Base-by-base conservation (phyloP, 2,797 vertebrate species). In the Podarcis siculus region DNA sequence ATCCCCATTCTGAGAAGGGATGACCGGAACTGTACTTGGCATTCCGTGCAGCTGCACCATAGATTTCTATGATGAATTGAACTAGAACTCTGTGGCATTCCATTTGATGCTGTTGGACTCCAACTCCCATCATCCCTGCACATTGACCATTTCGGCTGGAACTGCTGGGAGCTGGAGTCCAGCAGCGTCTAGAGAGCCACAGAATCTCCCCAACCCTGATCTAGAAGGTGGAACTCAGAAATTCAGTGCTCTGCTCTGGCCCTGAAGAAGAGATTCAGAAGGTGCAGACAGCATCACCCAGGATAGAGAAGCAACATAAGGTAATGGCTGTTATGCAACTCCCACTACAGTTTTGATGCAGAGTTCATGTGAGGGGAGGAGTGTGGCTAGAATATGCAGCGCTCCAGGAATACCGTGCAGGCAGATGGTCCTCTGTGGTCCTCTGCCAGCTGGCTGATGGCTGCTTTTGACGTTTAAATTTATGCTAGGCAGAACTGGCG, bases 401-500 rank as follows among this genome's bases (percentile, higher is more conserved):
- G n/a, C 79, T 89, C 45, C 45, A 71, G 72, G 79, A 82, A 42
- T 77, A 39, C 73, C 3, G 5, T 19, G 25, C 32, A 66, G 42
- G 81, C 93, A 83, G 76, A 9, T 89, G 82, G 86, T 79, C 45
- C 0, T 17, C 15, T 0, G 0, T 55, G 75, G 71, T 84, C 75
- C 76, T 61, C 82, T 7, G 86, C 88, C 90, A 90, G 90, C 90
- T 92, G 91, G 84, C 73, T 0, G 0, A 9, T 64, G 81, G 83
- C 83, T 39, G 88, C 0, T 0, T 27, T 66, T 7, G 37, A 37
- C 69, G 32, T 7, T 78, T 71, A 78, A 83, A 89, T 88, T 64
- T 30, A 58, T 82, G 6, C 12, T 0, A 0, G 45, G 37, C 80
- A 58, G 2, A 71, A 49, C 27, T 15, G 12, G 35, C 37, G 73